Evolutionary conservation across 2,797 vertebrate species (phyloP).

Genomic region (Poeciliopsis infans): DNA sequence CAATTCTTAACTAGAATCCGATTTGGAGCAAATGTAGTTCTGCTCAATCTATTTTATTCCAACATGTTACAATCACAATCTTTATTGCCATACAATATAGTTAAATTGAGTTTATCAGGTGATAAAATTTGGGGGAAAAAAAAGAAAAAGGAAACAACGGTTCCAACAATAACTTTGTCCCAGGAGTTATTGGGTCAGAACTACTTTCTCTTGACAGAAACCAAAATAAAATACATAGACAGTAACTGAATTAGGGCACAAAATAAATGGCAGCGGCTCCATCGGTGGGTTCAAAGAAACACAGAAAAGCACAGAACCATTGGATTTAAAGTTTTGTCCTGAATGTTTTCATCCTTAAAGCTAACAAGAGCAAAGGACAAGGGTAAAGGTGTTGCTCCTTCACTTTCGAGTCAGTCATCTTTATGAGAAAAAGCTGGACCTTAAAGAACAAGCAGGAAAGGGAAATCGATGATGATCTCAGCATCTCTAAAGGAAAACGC

Average conservation of each 20-base stretch:
- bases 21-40: neutral
- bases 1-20: neutral
- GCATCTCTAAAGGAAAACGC: neutral
- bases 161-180: neutral
- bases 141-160: neutral
- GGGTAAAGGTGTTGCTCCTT: neutral
- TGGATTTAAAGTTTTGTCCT: neutral
- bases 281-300: neutral
- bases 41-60: neutral
- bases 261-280: neutral
- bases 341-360: neutral
- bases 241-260: neutral
- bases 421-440: neutral
- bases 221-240: neutral
- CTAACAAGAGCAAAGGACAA: neutral
- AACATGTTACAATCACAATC: neutral
- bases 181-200: neutral
- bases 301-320: neutral
- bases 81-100: neutral
- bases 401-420: neutral
- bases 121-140: neutral
- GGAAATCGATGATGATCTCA: neutral
- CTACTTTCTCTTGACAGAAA: neutral
- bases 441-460: neutral
- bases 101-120: neutral